Conservation (phyloP, 2,797 vertebrate genomes). For the Notoglanidium macrostoma region DNA sequence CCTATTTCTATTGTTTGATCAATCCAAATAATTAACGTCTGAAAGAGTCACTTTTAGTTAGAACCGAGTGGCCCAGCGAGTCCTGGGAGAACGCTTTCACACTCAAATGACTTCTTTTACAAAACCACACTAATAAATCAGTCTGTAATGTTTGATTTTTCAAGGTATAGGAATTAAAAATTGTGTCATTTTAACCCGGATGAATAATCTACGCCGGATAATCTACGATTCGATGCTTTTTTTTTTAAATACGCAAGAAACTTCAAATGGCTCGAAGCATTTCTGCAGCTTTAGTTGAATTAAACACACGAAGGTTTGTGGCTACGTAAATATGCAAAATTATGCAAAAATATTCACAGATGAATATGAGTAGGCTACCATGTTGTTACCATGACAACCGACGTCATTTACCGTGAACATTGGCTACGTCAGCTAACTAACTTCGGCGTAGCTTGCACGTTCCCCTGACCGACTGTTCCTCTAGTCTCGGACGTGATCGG, state of each 20-base stretch:
- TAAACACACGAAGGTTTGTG: background rate
- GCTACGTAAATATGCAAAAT: background rate
- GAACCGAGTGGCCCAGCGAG: background rate
- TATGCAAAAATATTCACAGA: background rate
- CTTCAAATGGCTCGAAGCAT: background rate
- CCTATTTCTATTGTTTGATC: background rate
- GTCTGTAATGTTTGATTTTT: background rate
- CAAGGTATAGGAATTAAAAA: background rate
- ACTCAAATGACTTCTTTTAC: background rate
- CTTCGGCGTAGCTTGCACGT: background rate
- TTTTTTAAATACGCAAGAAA: background rate
- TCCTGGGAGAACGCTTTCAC: background rate
- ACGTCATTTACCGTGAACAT: background rate
- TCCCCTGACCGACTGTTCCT: background rate
- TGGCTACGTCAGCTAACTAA: background rate
- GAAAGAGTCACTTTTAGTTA: background rate
- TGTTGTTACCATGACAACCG: too few relatives aligned
- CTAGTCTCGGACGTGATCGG: too few relatives aligned
- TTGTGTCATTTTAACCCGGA: background rate
- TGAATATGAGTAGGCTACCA: too few relatives aligned
- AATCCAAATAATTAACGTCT: background rate
- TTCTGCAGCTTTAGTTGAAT: background rate
- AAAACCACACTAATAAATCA: background rate
- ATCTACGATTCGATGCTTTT: background rate
- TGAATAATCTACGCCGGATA: background rate